Percentiles rank a stretch among this genome's conserved stretches.
These are phyloP conservation scores for Tichodroma muraria DNA, from an alignment of 2,113 vertebrate species.

Conservation along the genomic window DNA sequence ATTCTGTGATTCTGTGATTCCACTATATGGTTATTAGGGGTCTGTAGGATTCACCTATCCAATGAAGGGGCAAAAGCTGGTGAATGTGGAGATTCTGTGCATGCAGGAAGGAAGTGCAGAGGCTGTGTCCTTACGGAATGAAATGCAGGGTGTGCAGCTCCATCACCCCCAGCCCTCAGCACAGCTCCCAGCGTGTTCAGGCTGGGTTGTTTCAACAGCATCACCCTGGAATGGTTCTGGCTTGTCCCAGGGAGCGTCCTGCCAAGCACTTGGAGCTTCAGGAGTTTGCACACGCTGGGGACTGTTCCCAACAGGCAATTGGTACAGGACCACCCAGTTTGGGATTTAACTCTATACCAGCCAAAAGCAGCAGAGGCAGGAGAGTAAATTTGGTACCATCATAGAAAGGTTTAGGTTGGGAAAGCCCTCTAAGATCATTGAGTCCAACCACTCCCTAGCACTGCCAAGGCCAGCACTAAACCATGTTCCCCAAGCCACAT, in stretches of 20 bases:
- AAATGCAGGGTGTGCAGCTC: neutral
- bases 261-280: neutral
- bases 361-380: neutral
- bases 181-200: neutral
- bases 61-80: neutral
- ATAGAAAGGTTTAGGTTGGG: neutral
- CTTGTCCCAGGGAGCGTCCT: neutral
- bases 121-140: fast-evolving
- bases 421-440: fast-evolving
- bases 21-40: neutral
- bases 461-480: neutral
- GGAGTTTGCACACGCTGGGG: neutral
- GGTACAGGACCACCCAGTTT: neutral
- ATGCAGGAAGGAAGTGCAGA: neutral
- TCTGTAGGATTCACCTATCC: neutral
- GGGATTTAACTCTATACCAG: neutral
- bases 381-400: neutral
- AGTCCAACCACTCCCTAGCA: neutral
- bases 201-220: neutral
- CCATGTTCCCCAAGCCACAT: neutral
- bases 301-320: neutral
- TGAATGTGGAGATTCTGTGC: neutral
- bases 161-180: neutral
- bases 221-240: neutral
- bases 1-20: neutral